phyloP scores from a whole-genome alignment of 2,797 vertebrate genomes.

The Otolemur crassicaudatus region DNA sequence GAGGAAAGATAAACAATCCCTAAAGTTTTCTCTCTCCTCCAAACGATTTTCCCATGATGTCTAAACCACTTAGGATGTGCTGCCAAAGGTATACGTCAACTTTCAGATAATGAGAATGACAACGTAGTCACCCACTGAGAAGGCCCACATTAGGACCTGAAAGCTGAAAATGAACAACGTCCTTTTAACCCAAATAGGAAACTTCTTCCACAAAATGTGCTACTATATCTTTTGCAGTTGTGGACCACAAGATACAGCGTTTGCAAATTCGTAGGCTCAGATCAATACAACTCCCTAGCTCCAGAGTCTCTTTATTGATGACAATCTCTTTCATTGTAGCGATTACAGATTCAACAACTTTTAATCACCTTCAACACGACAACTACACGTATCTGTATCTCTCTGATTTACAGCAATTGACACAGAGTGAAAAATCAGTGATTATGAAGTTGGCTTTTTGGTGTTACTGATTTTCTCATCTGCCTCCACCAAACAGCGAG shows the following conservation, averaged over 20 bases:
- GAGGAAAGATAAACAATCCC: constrained; percentile 13
- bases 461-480: constrained; percentile 73
- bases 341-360: constrained; percentile 84
- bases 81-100: background rate
- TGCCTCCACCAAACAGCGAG: constrained; percentile 69
- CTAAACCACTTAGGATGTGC: background rate
- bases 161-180: constrained; percentile 44
- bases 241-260: constrained; percentile 63
- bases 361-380: constrained; percentile 84
- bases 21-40: background rate
- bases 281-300: constrained; percentile 79
- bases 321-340: constrained; percentile 76
- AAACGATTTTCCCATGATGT: background rate
- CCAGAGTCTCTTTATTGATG: constrained; percentile 80
- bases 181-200: constrained; percentile 26
- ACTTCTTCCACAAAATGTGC: constrained; percentile 23
- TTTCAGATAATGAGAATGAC: background rate
- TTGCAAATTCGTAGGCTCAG: constrained; percentile 65
- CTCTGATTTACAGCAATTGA: constrained; percentile 84
- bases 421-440: constrained; percentile 79
- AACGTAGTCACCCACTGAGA: background rate
- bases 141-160: background rate
- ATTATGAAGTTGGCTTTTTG: constrained; percentile 79
- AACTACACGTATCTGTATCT: constrained; percentile 78
- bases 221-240: constrained; percentile 54